These are phyloP conservation scores for Daphoenositta chrysoptera DNA, from an alignment of 2,113 vertebrate genomes.

Conservation along the genomic window DNA sequence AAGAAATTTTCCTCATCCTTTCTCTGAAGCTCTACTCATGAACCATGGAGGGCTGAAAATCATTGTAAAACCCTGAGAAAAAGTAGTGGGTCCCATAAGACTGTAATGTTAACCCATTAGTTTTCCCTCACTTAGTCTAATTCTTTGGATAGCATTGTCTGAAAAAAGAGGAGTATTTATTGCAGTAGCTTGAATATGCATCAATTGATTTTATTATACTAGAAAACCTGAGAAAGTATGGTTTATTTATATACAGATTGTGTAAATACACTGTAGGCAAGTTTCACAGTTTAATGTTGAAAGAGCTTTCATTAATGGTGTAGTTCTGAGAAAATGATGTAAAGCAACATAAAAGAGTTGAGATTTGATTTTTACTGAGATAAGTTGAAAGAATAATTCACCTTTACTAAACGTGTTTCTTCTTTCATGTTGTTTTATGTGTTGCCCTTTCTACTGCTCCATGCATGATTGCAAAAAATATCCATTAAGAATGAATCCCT, in stretches of 20 bases:
- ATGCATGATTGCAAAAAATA: neutral
- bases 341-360: neutral
- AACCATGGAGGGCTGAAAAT: neutral
- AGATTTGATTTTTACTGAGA: slow-evolving; percentile 3
- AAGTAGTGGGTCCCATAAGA: neutral
- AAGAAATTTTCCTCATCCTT: neutral
- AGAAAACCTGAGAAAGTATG: neutral
- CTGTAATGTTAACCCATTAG: neutral
- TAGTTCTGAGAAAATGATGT: neutral
- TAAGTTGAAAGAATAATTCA: slow-evolving; percentile 23
- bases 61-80: neutral
- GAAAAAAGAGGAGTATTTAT: neutral
- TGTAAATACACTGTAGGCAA: slow-evolving; percentile 5
- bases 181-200: neutral
- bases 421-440: slow-evolving; percentile 19
- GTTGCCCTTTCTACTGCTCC: neutral
- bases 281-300: neutral
- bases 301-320: neutral
- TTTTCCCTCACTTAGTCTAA: neutral
- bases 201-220: neutral
- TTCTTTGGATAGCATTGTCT: neutral
- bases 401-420: neutral
- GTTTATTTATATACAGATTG: neutral
- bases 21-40: neutral
- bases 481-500: neutral